A percentile compares a stretch with the other conserved stretches of the same genome.
Evolutionary conservation across 2,797 vertebrate species (phyloP).

Genomic region (Sebastes alutus): DNA sequence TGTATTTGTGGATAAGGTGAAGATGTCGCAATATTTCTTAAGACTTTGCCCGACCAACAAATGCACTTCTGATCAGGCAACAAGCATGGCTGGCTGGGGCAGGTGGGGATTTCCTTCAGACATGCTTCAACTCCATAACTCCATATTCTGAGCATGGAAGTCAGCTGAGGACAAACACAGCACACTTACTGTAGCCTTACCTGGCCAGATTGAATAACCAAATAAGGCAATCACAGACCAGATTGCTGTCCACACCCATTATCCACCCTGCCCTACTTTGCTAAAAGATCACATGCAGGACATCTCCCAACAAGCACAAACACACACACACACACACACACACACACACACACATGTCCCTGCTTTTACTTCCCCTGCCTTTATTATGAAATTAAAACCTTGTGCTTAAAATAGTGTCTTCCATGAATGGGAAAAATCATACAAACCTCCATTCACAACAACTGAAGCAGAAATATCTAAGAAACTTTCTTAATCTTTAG

Average conservation of each 20-base stretch:
- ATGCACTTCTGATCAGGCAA: slow-evolving; percentile 9
- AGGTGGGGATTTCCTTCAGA: neutral
- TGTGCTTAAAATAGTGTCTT: fast-evolving
- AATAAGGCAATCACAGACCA: neutral
- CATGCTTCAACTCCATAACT: neutral
- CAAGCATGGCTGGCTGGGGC: neutral
- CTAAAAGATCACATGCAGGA: too few relatives aligned
- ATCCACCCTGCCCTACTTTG: neutral
- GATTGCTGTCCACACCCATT: slow-evolving; percentile 17
- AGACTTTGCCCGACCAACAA: neutral
- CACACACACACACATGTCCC: too few relatives aligned
- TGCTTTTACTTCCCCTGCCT: too few relatives aligned
- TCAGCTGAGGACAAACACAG: neutral
- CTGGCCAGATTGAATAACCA: neutral
- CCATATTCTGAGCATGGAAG: neutral
- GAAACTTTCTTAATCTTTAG: neutral
- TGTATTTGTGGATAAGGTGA: neutral
- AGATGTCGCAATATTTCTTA: neutral
- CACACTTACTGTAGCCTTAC: neutral
- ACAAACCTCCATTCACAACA: neutral
- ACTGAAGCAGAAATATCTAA: neutral
- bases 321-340: too few relatives aligned
- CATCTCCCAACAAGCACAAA: too few relatives aligned
- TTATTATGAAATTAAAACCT: too few relatives aligned
- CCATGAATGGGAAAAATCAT: neutral